A percentile compares a stretch with the other conserved stretches of the same genome.
Evolutionary conservation across 37 sponge, comb jelly and placozoan species (phyloP).

Genomic region (Eunapius fragilis): DNA sequence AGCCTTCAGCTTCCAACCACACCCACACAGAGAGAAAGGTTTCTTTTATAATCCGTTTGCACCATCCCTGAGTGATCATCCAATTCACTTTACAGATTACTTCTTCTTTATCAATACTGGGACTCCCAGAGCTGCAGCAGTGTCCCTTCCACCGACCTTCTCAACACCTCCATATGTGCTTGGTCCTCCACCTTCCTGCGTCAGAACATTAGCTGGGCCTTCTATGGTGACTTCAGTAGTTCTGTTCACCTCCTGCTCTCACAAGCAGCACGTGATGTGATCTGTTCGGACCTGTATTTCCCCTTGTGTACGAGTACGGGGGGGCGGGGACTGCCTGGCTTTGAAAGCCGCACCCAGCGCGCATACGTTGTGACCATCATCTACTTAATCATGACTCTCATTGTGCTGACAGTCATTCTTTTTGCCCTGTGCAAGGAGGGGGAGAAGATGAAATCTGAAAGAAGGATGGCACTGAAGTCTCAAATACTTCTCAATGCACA

Average conservation of each 20-base stretch:
- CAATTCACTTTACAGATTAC: neutral
- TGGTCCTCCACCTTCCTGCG: neutral
- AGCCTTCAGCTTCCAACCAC: neutral
- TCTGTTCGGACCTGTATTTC: neutral
- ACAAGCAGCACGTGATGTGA: neutral
- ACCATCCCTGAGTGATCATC: neutral
- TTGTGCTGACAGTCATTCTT: conserved; percentile 1
- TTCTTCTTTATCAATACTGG: neutral
- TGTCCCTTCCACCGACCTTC: neutral
- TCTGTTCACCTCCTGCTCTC: neutral
- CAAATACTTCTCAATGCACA: neutral
- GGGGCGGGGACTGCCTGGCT: neutral
- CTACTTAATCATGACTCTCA: neutral
- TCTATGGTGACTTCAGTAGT: neutral
- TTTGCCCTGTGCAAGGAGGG: conserved; percentile 20
- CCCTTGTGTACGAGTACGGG: neutral
- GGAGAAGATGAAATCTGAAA: conserved; percentile 24
- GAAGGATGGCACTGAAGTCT: neutral
- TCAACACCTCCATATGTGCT: neutral
- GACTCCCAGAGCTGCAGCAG: neutral
- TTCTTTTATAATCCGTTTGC: neutral
- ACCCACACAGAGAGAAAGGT: neutral
- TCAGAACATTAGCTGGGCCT: neutral
- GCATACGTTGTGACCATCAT: conserved; percentile 23
- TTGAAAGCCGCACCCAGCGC: conserved; percentile 4